A percentile compares a stretch with the other conserved stretches of the same genome.
phyloP scores from a whole-genome alignment of 2,797 vertebrate genomes.

The Acanthurus tractus region DNA sequence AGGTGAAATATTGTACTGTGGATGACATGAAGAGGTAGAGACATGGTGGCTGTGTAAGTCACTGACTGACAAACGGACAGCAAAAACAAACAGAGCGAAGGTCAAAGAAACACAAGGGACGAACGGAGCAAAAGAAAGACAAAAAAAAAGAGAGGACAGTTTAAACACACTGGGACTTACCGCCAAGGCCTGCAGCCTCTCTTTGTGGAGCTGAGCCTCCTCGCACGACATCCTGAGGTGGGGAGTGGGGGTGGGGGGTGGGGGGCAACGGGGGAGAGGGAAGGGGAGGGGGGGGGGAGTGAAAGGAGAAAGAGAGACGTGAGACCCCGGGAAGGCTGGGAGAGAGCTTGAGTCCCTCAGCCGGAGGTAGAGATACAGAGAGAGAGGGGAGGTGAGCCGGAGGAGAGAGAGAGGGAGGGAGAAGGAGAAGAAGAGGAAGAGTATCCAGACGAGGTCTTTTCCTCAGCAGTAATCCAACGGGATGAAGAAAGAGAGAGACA shows the following conservation, averaged over 20 bases:
- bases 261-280: constrained; percentile 71
- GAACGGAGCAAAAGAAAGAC: not conserved
- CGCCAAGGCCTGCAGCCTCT: constrained; percentile 97
- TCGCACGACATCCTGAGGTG: constrained; percentile 97
- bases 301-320: constrained; percentile 74
- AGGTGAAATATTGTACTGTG: constrained; percentile 17
- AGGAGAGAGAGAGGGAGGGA: constrained; percentile 35
- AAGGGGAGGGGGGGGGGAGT: constrained; percentile 65
- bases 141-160: constrained; percentile 16
- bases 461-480: constrained; percentile 81
- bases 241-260: constrained; percentile 85
- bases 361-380: constrained; percentile 30
- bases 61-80: constrained; percentile 9
- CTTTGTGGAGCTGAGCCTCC: constrained; percentile 97
- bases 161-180: constrained; percentile 88
- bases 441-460: constrained; percentile 70
- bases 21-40: constrained; percentile 35
- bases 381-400: constrained; percentile 24
- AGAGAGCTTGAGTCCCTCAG: constrained; percentile 50
- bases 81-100: constrained; percentile 28
- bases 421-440: constrained; percentile 44
- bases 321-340: constrained; percentile 58
- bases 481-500: too few relatives aligned
- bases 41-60: not conserved
- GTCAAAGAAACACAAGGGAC: constrained; percentile 10